Evolutionary conservation across 2,113 vertebrate species (phyloP), one percentile per base, ranked within the genome.

Genomic region (Heterotilapia buettikoferi): DNA sequence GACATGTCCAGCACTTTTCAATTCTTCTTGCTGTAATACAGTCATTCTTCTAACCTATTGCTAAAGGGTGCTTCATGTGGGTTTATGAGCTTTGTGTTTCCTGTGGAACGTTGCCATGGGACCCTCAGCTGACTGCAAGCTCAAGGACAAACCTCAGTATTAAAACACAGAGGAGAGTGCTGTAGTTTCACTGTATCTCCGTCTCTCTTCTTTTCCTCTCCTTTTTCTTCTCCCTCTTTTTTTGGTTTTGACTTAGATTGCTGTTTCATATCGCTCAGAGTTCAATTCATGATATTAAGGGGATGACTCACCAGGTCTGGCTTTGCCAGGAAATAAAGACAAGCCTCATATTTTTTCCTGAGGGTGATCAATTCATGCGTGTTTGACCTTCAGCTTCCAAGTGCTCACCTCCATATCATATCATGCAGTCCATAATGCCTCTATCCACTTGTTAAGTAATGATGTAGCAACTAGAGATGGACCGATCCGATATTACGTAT

Each of bases 121-220:
- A 88, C 79, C 66, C 56, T 81, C 14, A 1, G 33, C 90, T 88
- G 82, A 86, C 53, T 7, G 82, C 82, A 36, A 61, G 80, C 88
- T 92, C 83, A 81, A 91, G 88, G 89, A 86, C 90, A 63, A 21
- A 89, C n/a, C 61, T 61, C 12, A 3, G 38, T 50, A 84, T 89
- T 88, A 91, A 81, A 94, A 84, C 53, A 5, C 13, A 13, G 29
- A 43, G 3, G 47, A 78, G 45, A 54, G 47, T 12, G 9, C 53
- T 26, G 29, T 16, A 12, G 21, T 19, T 52, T 59, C 56, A 12
- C 16, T 10, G 26, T 50, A 40, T 54, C 56, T 47, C 61, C 68
- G 14, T 33, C 7, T 40, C 36, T 31, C 21, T 66, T 76, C 24
- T 40, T 78, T 76, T 76, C 54, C 53, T 83, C 18, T 11, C 52